These are phyloP conservation scores for Phoeniculus purpureus DNA, from an alignment of 2,797 vertebrate genomes.

Conservation along the genomic window DNA sequence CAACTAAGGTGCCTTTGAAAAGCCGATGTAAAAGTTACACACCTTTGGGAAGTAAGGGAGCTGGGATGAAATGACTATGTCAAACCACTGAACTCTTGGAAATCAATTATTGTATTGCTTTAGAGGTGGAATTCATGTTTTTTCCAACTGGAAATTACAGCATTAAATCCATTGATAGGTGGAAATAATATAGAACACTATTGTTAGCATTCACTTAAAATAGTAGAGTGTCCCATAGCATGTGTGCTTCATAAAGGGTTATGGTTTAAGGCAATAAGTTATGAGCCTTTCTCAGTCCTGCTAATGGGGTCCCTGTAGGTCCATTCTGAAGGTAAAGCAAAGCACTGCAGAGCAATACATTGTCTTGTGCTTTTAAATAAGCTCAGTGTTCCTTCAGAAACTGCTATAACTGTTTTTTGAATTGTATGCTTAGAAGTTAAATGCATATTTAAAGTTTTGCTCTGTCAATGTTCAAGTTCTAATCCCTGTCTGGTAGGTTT, in stretches of 20 bases:
- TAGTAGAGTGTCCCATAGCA: background rate
- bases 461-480: background rate
- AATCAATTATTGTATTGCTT: background rate
- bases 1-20: slow-evolving; percentile 7
- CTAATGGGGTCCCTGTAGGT: background rate
- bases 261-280: background rate
- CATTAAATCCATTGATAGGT: background rate
- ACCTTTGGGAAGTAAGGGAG: background rate
- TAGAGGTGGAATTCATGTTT: background rate
- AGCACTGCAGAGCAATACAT: background rate
- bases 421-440: background rate
- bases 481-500: background rate
- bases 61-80: background rate
- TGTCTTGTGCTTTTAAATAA: background rate
- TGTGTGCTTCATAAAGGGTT: background rate
- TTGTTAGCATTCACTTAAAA: background rate
- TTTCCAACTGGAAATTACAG: background rate
- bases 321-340: background rate
- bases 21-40: background rate
- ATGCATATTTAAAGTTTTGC: background rate
- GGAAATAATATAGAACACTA: background rate
- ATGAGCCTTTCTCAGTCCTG: background rate
- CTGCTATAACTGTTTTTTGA: background rate
- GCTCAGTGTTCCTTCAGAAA: background rate
- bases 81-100: background rate